phyloP scores from a whole-genome alignment of 2,888 invertebrate species.

The Charanyca ferruginea region DNA sequence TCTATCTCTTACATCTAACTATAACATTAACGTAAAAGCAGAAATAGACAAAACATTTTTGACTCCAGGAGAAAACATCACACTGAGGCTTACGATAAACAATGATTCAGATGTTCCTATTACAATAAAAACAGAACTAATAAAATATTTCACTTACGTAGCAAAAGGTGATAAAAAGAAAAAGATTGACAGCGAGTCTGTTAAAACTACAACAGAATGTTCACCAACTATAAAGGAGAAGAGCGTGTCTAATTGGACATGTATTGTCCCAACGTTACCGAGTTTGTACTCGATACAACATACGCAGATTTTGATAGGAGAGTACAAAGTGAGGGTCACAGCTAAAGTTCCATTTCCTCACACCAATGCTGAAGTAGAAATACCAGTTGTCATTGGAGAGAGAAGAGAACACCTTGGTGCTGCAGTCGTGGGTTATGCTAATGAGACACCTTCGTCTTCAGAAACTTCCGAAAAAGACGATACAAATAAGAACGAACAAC shows the following conservation, averaged over 20 bases:
- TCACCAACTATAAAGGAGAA: constrained; percentile 53
- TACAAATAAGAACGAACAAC: neutral
- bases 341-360: constrained; percentile 65
- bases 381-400: constrained; percentile 68
- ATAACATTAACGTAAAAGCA: constrained; percentile 25
- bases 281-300: constrained; percentile 66
- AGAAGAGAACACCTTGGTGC: neutral
- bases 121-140: constrained; percentile 41
- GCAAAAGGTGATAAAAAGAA: neutral
- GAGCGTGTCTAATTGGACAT: constrained; percentile 38
- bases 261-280: constrained; percentile 48
- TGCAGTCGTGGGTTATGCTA: neutral
- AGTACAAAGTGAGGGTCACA: constrained; percentile 64
- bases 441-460: neutral
- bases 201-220: constrained; percentile 29
- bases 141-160: constrained; percentile 37
- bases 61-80: constrained; percentile 49
- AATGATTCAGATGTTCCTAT: constrained; percentile 38
- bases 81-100: constrained; percentile 28
- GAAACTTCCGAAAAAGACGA: neutral
- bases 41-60: constrained; percentile 44
- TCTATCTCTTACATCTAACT: constrained; percentile 4
- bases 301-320: constrained; percentile 57
- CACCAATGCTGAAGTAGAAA: constrained; percentile 56
- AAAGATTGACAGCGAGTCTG: neutral